Percentiles rank a stretch among this genome's conserved stretches.
Conservation (phyloP, 2,888 invertebrate species). For the Epiblema foenella region DNA sequence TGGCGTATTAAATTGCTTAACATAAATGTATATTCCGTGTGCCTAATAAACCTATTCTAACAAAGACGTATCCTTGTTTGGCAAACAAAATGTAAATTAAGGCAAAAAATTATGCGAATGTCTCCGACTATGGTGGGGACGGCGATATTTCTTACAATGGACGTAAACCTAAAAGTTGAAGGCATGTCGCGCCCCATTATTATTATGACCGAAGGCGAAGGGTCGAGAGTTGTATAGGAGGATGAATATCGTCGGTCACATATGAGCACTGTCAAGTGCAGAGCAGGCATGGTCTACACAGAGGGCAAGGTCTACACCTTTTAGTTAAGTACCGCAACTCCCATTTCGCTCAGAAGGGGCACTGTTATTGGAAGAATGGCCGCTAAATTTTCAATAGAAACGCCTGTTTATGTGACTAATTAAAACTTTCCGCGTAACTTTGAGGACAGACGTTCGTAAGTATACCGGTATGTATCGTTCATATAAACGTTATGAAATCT, state of each 20-base stretch:
- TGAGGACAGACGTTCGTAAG: slow-evolving; percentile 23
- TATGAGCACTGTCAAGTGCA: slow-evolving; percentile 57
- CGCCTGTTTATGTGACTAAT: slow-evolving; percentile 42
- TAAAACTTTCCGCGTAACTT: slow-evolving; percentile 34
- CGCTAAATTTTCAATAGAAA: slow-evolving; percentile 47
- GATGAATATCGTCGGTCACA: slow-evolving; percentile 62
- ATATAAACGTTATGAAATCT: not conserved
- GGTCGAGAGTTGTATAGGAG: slow-evolving; percentile 58
- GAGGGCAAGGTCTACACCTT: no score
- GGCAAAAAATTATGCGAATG: slow-evolving; percentile 46
- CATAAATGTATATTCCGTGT: slow-evolving; percentile 43
- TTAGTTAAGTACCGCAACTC: slow-evolving; percentile 57
- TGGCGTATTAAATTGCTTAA: slow-evolving; percentile 44
- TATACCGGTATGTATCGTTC: slow-evolving; percentile 5
- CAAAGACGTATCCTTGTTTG: slow-evolving; percentile 45
- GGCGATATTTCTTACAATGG: slow-evolving; percentile 53
- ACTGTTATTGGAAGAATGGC: slow-evolving; percentile 49
- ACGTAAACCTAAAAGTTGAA: slow-evolving; percentile 60
- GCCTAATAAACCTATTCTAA: slow-evolving; percentile 42
- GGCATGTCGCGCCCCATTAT: slow-evolving; percentile 62
- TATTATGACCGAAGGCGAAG: slow-evolving; percentile 52
- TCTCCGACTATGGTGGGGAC: slow-evolving; percentile 41
- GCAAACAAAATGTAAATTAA: slow-evolving; percentile 46
- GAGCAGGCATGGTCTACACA: slow-evolving; percentile 53
- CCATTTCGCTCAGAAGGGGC: slow-evolving; percentile 54